phyloP scores from a whole-genome alignment of 2,113 vertebrate species.

The Picathartes gymnocephalus region DNA sequence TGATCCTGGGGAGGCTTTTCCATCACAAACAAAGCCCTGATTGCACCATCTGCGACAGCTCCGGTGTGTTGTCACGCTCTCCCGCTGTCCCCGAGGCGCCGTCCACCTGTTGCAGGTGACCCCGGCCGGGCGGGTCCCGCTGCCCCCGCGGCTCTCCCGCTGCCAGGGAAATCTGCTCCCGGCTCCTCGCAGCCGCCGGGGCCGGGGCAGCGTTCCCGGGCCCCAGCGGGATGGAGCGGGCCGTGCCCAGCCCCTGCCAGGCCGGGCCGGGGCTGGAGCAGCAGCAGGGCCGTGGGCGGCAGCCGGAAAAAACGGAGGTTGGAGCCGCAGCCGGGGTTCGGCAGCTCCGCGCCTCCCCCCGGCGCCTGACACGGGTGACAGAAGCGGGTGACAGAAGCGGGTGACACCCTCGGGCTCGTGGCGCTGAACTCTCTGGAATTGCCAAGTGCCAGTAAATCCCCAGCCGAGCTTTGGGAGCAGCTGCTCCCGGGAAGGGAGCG shows the following conservation, averaged over 20 bases:
- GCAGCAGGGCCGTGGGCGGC: neutral
- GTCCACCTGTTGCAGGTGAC: neutral
- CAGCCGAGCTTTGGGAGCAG: neutral
- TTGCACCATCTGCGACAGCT: rapidly evolving
- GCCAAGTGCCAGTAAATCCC: neutral
- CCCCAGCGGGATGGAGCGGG: neutral
- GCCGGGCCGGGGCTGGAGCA: neutral
- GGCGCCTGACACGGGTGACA: neutral
- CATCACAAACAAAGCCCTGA: neutral
- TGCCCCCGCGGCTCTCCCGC: neutral
- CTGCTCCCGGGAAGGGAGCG: neutral
- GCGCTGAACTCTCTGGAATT: neutral
- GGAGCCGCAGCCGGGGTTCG: neutral
- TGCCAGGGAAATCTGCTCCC: neutral
- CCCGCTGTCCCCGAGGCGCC: neutral
- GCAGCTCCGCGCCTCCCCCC: neutral
- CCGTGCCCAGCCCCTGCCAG: neutral
- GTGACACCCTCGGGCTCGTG: neutral
- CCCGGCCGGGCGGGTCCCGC: neutral
- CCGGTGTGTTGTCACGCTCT: no score
- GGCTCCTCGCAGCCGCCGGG: rapidly evolving
- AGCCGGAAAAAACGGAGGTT: neutral
- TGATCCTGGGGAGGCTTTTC: neutral
- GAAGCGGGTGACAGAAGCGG: neutral
- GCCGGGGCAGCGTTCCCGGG: neutral